Evolutionary conservation across 2,113 vertebrate genomes (phyloP).

Genomic region (Nothoprocta perdicaria): DNA sequence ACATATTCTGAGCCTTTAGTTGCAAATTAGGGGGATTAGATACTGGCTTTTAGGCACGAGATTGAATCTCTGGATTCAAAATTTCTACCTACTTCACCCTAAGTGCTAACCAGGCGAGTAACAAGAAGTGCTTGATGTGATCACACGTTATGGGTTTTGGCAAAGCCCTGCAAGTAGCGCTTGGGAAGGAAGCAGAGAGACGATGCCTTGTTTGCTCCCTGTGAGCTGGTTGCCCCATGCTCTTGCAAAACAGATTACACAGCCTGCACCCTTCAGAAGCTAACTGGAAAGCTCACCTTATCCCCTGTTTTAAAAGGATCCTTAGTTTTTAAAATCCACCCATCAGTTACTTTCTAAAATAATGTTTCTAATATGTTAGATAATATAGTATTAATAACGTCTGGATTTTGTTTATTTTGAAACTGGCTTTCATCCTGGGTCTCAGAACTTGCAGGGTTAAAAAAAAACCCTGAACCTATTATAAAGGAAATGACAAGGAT

Average conservation of each 20-base stretch:
- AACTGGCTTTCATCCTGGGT: neutral
- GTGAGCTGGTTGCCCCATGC: neutral
- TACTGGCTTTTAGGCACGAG: accelerated
- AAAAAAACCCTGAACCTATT: neutral
- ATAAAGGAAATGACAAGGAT: neutral
- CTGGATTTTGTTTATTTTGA: neutral
- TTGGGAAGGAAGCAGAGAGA: neutral
- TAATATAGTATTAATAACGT: neutral
- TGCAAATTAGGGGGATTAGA: neutral
- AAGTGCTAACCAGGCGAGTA: neutral
- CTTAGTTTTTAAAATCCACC: neutral
- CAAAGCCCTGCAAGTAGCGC: neutral
- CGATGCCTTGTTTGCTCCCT: neutral
- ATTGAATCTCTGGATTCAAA: neutral
- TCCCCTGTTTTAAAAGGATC: neutral
- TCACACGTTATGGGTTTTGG: neutral
- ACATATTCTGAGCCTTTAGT: neutral
- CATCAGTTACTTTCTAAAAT: neutral
- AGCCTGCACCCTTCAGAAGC: neutral
- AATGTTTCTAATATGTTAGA: neutral
- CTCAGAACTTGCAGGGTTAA: neutral
- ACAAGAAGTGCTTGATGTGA: neutral
- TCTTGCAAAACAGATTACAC: accelerated
- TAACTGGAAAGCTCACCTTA: neutral
- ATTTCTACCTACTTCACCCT: neutral